Percentiles rank a stretch among this genome's conserved stretches.
phyloP scores from a whole-genome alignment of 2,797 vertebrate species.

The Microhierax caerulescens region DNA sequence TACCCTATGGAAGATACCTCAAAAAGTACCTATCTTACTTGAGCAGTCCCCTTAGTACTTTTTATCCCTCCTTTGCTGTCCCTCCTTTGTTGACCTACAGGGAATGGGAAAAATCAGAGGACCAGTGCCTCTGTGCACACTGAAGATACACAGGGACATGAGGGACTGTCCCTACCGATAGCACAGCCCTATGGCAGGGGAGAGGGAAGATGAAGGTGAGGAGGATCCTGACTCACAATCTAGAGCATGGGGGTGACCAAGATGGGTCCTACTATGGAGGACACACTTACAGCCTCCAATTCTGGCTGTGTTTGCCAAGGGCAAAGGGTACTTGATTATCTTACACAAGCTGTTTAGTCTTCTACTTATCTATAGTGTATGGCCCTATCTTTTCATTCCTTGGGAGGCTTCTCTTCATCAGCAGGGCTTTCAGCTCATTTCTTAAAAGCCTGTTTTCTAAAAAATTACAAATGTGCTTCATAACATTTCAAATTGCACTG shows the following conservation, averaged over 20 bases:
- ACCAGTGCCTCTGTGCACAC: neutral
- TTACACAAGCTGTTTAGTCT: slow-evolving; percentile 18
- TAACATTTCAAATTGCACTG: neutral
- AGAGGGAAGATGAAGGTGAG: neutral
- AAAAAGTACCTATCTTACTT: neutral
- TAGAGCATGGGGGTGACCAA: neutral
- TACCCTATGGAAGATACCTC: neutral
- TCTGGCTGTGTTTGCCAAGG: neutral
- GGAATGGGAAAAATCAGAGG: neutral
- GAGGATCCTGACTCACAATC: neutral
- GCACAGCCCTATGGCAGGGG: neutral
- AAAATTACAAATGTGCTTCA: neutral
- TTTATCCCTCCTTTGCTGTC: neutral
- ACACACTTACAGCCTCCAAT: neutral
- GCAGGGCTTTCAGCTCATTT: neutral
- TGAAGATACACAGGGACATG: neutral
- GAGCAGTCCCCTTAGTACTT: neutral
- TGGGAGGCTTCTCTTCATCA: neutral
- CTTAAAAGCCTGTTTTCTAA: neutral
- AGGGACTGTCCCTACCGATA: rapidly evolving
- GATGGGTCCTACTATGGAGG: neutral
- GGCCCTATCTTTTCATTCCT: neutral
- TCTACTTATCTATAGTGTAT: neutral
- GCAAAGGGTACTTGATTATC: neutral
- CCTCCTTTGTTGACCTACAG: neutral